phyloP scores from a whole-genome alignment of 2,113 vertebrate species.

The Oreotrochilus melanogaster region DNA sequence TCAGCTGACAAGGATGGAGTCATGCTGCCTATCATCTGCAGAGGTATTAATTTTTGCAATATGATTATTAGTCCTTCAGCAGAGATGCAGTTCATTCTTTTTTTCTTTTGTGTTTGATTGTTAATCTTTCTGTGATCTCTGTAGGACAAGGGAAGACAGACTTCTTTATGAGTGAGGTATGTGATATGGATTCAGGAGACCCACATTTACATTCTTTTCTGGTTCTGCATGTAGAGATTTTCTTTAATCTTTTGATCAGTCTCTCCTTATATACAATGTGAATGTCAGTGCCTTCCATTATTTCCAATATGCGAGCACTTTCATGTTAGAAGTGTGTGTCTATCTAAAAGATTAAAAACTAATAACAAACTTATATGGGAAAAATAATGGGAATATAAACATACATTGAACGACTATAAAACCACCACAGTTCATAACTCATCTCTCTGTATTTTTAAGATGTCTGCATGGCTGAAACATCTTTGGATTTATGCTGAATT shows the following conservation, averaged over 20 bases:
- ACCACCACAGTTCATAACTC: not conserved
- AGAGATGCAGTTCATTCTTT: not conserved
- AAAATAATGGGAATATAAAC: not conserved
- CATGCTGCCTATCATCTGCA: not conserved
- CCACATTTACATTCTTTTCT: not conserved
- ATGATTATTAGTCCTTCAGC: not conserved
- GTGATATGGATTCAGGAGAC: not conserved
- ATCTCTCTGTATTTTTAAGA: not conserved
- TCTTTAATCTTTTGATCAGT: not conserved
- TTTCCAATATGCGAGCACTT: not conserved
- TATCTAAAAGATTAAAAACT: not conserved
- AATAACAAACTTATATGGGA: not conserved
- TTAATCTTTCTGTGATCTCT: not conserved
- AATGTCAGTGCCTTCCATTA: not conserved
- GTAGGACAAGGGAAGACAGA: not conserved
- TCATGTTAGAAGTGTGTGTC: not conserved
- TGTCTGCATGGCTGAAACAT: not conserved
- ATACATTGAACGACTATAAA: not conserved
- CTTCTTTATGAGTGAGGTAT: not conserved
- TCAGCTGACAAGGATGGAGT: not conserved
- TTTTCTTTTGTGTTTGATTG: not conserved
- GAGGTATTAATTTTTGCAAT: not conserved
- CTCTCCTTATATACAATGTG: not conserved
- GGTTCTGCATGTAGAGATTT: not conserved
- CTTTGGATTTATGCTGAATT: not conserved